A percentile compares a stretch with the other conserved stretches of the same genome.
phyloP scores from a whole-genome alignment of 2,113 vertebrate species.

The Tauraco erythrolophus region DNA sequence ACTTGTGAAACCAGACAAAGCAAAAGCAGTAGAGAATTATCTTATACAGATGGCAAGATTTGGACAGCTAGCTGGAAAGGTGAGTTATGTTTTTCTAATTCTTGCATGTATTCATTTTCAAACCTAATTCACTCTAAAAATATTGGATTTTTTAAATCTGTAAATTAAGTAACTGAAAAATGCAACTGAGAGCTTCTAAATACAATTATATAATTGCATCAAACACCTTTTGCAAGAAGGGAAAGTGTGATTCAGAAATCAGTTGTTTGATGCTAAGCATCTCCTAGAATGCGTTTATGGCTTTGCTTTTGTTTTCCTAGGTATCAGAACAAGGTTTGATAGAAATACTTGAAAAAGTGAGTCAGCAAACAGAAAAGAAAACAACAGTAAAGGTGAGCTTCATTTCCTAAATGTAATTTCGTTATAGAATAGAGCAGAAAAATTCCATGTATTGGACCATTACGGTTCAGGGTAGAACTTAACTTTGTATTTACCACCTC shows the following conservation, averaged over 20 bases:
- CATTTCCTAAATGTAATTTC: neutral
- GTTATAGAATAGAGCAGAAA: neutral
- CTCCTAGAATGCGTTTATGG: neutral
- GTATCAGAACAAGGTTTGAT: conserved; percentile 94
- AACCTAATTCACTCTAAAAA: neutral
- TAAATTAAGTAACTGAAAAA: neutral
- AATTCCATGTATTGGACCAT: accelerated
- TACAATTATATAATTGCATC: neutral
- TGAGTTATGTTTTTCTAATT: conserved; percentile 54
- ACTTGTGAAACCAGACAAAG: conserved; percentile 98
- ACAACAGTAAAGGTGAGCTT: conserved; percentile 91
- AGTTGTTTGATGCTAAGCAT: neutral
- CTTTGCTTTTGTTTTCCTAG: conserved; percentile 70
- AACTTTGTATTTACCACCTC: neutral
- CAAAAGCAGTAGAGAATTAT: conserved; percentile 96
- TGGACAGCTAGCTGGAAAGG: conserved; percentile 93
- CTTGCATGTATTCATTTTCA: neutral
- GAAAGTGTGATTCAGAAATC: neutral
- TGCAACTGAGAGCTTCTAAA: neutral
- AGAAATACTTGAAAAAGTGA: conserved; percentile 98
- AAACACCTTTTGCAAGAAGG: neutral
- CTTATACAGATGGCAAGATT: conserved; percentile 96
- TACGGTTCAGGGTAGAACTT: neutral
- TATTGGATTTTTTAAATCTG: no score
- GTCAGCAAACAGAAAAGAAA: conserved; percentile 96